Evolutionary conservation across 1,140 invertebrate species (phyloP).

Genomic region (Trichoplusia ni): DNA sequence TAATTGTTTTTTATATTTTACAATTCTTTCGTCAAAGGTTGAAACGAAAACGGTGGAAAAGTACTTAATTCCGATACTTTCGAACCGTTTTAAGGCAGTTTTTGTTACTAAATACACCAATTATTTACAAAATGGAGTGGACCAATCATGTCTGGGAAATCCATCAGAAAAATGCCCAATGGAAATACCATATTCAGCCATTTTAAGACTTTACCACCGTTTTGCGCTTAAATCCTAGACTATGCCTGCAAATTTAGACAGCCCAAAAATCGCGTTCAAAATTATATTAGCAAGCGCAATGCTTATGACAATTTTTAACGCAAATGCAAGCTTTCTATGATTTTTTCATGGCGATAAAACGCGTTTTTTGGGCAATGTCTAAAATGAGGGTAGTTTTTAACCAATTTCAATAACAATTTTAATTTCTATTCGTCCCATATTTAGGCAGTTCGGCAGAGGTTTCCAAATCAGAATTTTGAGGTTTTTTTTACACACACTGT

Average conservation of each 20-base stretch:
- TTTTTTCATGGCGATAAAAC: too few relatives aligned
- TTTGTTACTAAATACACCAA: not conserved
- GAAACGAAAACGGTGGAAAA: not conserved
- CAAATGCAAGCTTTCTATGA: too few relatives aligned
- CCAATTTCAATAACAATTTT: constrained; percentile 63
- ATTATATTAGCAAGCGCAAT: too few relatives aligned
- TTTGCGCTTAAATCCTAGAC: not conserved
- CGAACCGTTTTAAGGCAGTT: not conserved
- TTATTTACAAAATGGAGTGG: constrained; percentile 7
- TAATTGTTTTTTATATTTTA: constrained; percentile 62
- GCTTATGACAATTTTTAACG: not conserved
- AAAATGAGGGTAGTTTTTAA: too few relatives aligned
- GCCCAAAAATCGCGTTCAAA: too few relatives aligned
- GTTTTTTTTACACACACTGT: not conserved
- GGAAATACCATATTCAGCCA: too few relatives aligned
- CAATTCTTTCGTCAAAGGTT: constrained; percentile 38
- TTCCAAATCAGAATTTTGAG: too few relatives aligned
- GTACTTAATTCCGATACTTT: not conserved
- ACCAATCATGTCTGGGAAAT: too few relatives aligned
- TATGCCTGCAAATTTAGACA: too few relatives aligned
- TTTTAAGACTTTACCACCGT: not conserved
- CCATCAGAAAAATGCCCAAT: too few relatives aligned
- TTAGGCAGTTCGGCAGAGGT: constrained; percentile 42
- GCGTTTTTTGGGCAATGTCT: not conserved
- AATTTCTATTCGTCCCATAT: constrained; percentile 49